Evolutionary conservation across 2,888 invertebrate species (phyloP), one percentile per base, ranked within the genome.

Genomic region (Cryptophagus acutangulus): DNA sequence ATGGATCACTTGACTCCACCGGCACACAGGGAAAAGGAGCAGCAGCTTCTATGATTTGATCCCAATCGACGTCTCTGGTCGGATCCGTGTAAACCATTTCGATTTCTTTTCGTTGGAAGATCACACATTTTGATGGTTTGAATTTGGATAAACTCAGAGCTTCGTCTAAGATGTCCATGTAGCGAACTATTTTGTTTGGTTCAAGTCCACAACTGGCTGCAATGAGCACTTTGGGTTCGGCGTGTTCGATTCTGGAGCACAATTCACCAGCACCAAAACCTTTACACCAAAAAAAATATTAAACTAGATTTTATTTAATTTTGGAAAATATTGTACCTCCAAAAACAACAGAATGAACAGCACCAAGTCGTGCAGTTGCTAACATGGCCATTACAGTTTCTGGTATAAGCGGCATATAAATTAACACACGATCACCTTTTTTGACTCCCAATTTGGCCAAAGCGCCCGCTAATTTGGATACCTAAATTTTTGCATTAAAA

Each of bases 321-420:
- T n/a, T n/a, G n/a, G n/a, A n/a, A n/a, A n/a, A n/a, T n/a, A n/a
- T n/a, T 41, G 48, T 66, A 84, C 87, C 91, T 62, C 94, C 95
- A 71, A 95, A 95, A 0, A 95, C 94, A 0, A 94, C 87, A 0
- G 91, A 91, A 64, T 95, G 94, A n/a, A 91, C 76, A 5, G 31
- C 31, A 0, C 94, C 95, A 6, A 94, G 72, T 31, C 95, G 74
- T 24, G 84, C 87, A 1, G 84, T 84, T 1, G 94, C 93, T 55
- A 94, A 67, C 85, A 94, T 93, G 1, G 92, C 82, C 36, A 92
- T 77, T 31, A 93, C 78, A 0, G 91, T 86, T 68, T 94, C 90
- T 0, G 94, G 93, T 33, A 94, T 87, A 41, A 94, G 77, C 0
- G 94, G 94, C 94, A 95, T 94, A 67, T 94, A 94, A 59, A 95